A percentile compares a stretch with the other conserved stretches of the same genome.
Evolutionary conservation across 2,113 vertebrate genomes (phyloP).

Genomic region (Ailuropoda melanoleuca): DNA sequence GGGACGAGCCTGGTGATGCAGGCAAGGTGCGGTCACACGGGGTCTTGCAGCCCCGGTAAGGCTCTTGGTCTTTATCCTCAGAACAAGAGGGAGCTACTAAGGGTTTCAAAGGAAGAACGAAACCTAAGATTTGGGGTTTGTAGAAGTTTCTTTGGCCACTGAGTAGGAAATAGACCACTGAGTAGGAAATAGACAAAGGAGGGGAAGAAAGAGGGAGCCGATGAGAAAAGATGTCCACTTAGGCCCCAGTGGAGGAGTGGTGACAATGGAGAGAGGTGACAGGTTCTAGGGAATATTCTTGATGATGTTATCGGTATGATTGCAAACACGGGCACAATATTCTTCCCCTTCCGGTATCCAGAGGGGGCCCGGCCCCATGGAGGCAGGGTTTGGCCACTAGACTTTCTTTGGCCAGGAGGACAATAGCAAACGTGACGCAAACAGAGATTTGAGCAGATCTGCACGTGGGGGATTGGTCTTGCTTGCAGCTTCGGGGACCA

Average conservation of each 20-base stretch:
- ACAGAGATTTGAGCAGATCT: neutral
- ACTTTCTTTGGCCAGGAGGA: neutral
- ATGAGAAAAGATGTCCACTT: neutral
- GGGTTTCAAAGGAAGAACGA: neutral
- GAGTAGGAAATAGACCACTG: neutral
- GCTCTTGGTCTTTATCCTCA: neutral
- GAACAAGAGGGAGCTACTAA: neutral
- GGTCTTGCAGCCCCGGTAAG: rapidly evolving
- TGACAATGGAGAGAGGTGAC: neutral
- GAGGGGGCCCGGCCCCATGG: rapidly evolving
- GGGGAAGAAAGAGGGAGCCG: neutral
- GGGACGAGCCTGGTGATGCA: neutral
- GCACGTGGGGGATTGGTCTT: neutral
- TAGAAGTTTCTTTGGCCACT: neutral
- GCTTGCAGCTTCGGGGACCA: neutral
- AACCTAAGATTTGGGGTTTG: neutral
- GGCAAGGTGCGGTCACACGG: rapidly evolving
- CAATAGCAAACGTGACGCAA: neutral
- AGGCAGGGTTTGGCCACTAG: rapidly evolving
- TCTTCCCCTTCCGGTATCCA: neutral
- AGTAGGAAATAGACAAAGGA: neutral
- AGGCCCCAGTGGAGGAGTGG: neutral
- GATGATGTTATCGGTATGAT: neutral
- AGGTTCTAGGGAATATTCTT: neutral
- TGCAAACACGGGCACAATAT: neutral